Conservation (phyloP, 1,140 invertebrate species). For the Pectinophora gossypiella region DNA sequence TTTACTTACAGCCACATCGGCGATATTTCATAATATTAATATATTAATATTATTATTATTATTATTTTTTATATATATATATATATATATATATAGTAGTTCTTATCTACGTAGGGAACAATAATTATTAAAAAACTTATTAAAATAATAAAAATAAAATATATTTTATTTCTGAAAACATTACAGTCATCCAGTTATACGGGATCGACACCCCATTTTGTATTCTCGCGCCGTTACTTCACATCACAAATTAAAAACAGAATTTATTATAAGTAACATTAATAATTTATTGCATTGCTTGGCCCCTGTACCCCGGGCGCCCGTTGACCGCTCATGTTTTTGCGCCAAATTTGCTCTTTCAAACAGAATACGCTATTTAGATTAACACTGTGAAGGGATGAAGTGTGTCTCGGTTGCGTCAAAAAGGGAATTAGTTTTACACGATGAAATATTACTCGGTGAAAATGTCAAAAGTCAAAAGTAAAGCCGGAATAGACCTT, state of each 20-base stretch:
- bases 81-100: too few species aligned
- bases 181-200: too few species aligned
- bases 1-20: too few species aligned
- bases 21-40: too few species aligned
- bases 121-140: too few species aligned
- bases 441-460: constrained; percentile 12
- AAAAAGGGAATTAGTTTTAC: constrained; percentile 29
- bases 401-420: constrained; percentile 3
- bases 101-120: too few species aligned
- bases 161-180: too few species aligned
- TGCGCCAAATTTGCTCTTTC: constrained; percentile 40
- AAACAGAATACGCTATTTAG: constrained; percentile 65
- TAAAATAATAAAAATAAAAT: too few species aligned
- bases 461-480: not conserved
- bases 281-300: constrained; percentile 60
- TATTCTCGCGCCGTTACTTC: not conserved
- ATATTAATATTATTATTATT: too few species aligned
- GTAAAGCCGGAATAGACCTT: not conserved
- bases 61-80: too few species aligned
- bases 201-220: not conserved
- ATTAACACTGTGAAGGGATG: constrained; percentile 34
- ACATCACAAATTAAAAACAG: constrained; percentile 55
- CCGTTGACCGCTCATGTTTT: constrained; percentile 48
- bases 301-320: constrained; percentile 17
- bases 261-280: constrained; percentile 64